Percentiles rank a stretch among this genome's conserved stretches.
Conservation (phyloP, 2,113 vertebrate genomes). For the Meleagris gallopavo region DNA sequence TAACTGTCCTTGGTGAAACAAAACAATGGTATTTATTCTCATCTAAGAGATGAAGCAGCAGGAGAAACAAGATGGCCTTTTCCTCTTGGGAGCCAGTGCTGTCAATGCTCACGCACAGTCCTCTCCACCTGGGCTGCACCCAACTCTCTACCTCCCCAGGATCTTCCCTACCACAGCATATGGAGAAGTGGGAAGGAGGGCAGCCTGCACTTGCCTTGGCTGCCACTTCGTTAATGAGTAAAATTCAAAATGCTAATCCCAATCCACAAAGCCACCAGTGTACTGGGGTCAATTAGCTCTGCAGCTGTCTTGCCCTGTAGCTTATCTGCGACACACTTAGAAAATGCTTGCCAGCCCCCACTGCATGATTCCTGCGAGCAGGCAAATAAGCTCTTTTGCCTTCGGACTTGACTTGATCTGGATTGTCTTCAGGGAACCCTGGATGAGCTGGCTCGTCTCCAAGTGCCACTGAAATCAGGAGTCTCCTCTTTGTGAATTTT, state of each 20-base stretch:
- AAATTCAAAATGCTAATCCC: not conserved
- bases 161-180: not conserved
- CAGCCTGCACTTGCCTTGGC: no score
- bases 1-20: not conserved
- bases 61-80: not conserved
- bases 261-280: not conserved
- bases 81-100: not conserved
- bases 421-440: not conserved
- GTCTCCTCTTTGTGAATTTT: not conserved
- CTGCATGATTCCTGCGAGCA: not conserved
- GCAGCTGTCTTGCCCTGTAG: not conserved
- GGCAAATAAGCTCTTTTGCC: not conserved
- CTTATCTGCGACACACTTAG: not conserved
- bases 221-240: not conserved
- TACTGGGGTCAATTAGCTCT: not conserved
- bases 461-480: not conserved
- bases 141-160: not conserved
- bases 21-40: not conserved
- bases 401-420: not conserved
- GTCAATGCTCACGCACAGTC: rapidly evolving
- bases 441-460: not conserved
- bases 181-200: not conserved
- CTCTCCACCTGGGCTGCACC: not conserved
- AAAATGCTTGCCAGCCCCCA: not conserved
- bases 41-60: not conserved